Percentiles rank a stretch among this genome's conserved stretches.
Conservation (phyloP, 2,888 invertebrate species). For the Neuroscelio doddi region DNA sequence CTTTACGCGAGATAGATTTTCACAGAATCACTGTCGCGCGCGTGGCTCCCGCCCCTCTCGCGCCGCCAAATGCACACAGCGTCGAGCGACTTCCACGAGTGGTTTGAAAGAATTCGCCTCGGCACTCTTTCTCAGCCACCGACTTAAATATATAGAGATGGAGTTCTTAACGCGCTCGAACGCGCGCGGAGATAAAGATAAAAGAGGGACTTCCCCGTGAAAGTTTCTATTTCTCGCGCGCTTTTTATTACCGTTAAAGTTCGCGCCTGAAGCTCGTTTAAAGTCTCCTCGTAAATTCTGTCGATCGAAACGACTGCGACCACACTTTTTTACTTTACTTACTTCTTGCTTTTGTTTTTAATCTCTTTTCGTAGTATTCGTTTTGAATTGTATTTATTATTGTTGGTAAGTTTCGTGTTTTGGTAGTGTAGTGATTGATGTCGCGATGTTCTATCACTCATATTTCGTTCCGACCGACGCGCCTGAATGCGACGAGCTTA, state of each 20-base stretch:
- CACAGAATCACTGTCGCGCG: not conserved
- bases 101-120: too few species aligned
- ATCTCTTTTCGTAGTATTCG: too few species aligned
- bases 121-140: not conserved
- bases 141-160: slow-evolving; percentile 6
- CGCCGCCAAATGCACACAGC: not conserved
- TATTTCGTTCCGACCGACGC: slow-evolving; percentile 36
- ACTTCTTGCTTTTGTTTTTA: too few species aligned
- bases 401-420: too few species aligned
- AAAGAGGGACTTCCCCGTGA: not conserved
- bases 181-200: slow-evolving; percentile 5
- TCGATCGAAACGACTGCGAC: too few species aligned
- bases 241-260: not conserved
- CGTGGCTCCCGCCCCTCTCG: not conserved
- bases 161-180: not conserved
- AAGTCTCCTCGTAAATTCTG: not conserved
- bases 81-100: not conserved
- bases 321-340: too few species aligned
- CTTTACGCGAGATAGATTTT: not conserved
- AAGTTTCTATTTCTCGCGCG: slow-evolving; percentile 1
- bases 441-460: too few species aligned
- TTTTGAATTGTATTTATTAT: too few species aligned
- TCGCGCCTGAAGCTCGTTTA: not conserved
- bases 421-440: too few species aligned
- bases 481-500: slow-evolving; percentile 54